phyloP scores from a whole-genome alignment of 2,888 invertebrate species.

The Adelphocoris suturalis region DNA sequence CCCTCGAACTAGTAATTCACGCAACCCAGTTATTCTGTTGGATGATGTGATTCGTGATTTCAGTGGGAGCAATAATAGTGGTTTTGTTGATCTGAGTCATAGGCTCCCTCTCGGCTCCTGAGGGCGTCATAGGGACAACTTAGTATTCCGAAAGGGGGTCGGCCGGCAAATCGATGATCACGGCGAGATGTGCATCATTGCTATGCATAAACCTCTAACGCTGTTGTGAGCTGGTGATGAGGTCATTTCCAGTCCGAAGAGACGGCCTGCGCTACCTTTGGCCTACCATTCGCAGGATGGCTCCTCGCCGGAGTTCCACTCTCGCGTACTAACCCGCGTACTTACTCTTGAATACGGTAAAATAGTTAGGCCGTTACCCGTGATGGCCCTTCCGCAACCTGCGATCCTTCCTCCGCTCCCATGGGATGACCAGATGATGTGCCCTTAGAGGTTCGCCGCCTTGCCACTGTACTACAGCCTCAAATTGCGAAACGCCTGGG shows the following conservation, averaged over 20 bases:
- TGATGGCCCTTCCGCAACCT: neutral
- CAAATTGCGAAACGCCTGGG: too few species aligned
- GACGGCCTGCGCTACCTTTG: constrained; percentile 37
- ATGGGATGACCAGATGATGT: constrained; percentile 46
- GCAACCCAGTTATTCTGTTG: too few species aligned
- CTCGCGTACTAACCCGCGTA: neutral
- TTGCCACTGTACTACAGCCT: neutral
- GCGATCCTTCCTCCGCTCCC: neutral
- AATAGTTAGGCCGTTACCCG: neutral
- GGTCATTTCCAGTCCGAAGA: constrained; percentile 63
- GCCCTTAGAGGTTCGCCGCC: neutral
- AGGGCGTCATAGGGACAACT: constrained; percentile 40
- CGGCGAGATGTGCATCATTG: constrained; percentile 70
- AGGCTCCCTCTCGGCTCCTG: neutral
- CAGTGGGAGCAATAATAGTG: neutral
- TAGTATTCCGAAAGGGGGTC: constrained; percentile 53
- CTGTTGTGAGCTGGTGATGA: constrained; percentile 62
- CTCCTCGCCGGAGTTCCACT: neutral
- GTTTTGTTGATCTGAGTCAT: neutral
- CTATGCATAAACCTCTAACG: constrained; percentile 69
- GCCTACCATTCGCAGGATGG: constrained; percentile 48
- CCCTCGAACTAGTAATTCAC: too few species aligned
- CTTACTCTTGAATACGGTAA: neutral
- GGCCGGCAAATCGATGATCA: constrained; percentile 62
- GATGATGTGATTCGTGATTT: neutral